Base-by-base conservation (phyloP, 2,797 vertebrate species). In the Rhodeus uyekii region DNA sequence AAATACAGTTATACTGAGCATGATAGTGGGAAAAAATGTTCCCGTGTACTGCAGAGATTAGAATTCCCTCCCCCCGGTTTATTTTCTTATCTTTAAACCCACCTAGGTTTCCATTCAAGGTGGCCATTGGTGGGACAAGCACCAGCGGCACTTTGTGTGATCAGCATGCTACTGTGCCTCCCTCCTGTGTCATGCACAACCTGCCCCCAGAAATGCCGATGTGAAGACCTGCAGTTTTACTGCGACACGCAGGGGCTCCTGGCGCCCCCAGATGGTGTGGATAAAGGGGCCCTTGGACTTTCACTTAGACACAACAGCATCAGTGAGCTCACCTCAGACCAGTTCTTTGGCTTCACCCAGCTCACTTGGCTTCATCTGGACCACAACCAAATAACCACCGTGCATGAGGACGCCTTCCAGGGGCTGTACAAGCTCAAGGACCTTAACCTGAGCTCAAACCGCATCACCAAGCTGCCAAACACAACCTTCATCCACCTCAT, bases 101-200 rank as follows among this genome's bases (percentile, higher is more conserved):
- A 93, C 96, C 95, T 96, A 99, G 98, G 98, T 97, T 99, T 98
- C 97, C 97, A 98, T 99, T 99, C 98, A 97, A 98, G 97, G 96
- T 98, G 98, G 98, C 96, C 96, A 97, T 97, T 98, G 97, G 97
- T 97, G 97, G 97, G 96, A 97, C 96, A 95, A 96, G 95, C 97
- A 97, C 96, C 98, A 95, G 96, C 94, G 96, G 97, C 96, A 96
- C 93, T 97, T 93, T 97, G 96, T 96, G 95, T 97, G 96, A 97
- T 98, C 96, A 96, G 97, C 95, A 97, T 99, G 96, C 95, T 99
- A 90, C 95, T 96, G 94, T 97, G 97, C 95, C 96, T 96, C 95
- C 96, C 96, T 94, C 96, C 96, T 94, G 95, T 96, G 93, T 96
- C 97, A 92, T 97, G 97, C 95, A 98, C 97, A 93, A 97, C 98